Base-by-base conservation (phyloP, 2,888 invertebrate genomes). In the Yponomeuta plumbellus region DNA sequence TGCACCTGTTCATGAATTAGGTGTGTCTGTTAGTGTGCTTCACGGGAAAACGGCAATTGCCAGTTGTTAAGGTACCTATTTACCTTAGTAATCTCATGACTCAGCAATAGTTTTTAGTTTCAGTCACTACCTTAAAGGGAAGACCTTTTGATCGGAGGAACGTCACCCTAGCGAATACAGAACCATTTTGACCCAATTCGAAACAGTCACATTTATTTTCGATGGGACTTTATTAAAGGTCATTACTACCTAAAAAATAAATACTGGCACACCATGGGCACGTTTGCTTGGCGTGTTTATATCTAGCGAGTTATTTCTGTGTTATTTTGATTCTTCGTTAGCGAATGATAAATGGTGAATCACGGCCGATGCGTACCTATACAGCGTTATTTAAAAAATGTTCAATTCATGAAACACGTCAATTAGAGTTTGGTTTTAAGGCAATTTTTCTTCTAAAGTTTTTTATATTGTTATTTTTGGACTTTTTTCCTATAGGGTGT, bases 301-400 rank as follows among this genome's bases (percentile, higher is more conserved):
- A 20, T 59, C 59, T 11, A 21, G 22, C 13, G 20, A 59, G 22
- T 22, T 11, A 22, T 59, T 59, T 11, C 22, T 59, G 22, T 59
- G 21, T 59, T 59, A 21, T 21, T 13, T 22, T 59, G 21, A 59
- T 59, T 59, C 20, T 59, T 59, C 59, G 59, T 59, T 11, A 59
- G 23, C 59, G 59, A 21, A 59, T 59, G 59, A 59, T 59, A 59
- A 59, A 59, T 21, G 23, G 22, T 13, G 13, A 21, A 22, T 59
- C 59, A 59, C 59, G 59, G 13, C 13, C 22, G 44, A 17, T 13
- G 39, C 39, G 11, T 39, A 52, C 44, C 17, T 44, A 44, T 26
- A 26, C 26, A 26, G 26, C 4, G 26, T 26, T 26, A 26, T 2
- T 26, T 26, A 4, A 4, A 4, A 4, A 26, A 26, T 26, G 4